Evolutionary conservation across 2,888 invertebrate genomes (phyloP).

Genomic region (Allygus modestus): DNA sequence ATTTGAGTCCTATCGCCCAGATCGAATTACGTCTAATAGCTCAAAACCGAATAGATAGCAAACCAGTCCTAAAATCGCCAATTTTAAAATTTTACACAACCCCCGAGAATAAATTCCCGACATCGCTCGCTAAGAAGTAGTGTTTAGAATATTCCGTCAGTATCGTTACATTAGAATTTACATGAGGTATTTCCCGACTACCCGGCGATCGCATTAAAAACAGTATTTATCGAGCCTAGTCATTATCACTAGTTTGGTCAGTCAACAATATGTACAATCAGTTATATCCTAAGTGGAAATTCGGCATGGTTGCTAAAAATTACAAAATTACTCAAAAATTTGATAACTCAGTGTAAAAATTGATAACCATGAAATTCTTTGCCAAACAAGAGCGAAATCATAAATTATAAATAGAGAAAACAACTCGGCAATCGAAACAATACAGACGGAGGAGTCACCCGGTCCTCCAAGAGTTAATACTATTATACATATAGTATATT

Average conservation of each 20-base stretch:
- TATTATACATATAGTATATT: constrained; percentile 61
- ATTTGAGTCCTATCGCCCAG: neutral
- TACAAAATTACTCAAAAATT: constrained; percentile 52
- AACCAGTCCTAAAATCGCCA: constrained; percentile 43
- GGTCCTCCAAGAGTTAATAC: constrained; percentile 61
- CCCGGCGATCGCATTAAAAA: constrained; percentile 54
- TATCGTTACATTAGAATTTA: constrained; percentile 49
- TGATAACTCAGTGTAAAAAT: constrained; percentile 50
- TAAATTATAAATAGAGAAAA: constrained; percentile 61
- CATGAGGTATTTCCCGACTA: constrained; percentile 54
- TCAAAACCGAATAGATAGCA: neutral
- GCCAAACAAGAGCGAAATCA: constrained; percentile 62
- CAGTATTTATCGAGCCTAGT: constrained; percentile 54
- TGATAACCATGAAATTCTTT: constrained; percentile 66
- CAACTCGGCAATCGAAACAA: constrained; percentile 54
- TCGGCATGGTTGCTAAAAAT: constrained; percentile 61
- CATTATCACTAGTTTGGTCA: constrained; percentile 56
- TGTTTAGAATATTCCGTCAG: constrained; percentile 52
- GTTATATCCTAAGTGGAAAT: constrained; percentile 61
- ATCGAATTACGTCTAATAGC: neutral
- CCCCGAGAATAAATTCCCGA: constrained; percentile 16
- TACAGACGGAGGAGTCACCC: constrained; percentile 47
- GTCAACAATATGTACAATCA: constrained; percentile 54
- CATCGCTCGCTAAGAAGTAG: constrained; percentile 14
- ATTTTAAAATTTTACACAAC: constrained; percentile 40